Base-by-base conservation (phyloP, 2,888 invertebrate species). In the Drosophila falleni region DNA sequence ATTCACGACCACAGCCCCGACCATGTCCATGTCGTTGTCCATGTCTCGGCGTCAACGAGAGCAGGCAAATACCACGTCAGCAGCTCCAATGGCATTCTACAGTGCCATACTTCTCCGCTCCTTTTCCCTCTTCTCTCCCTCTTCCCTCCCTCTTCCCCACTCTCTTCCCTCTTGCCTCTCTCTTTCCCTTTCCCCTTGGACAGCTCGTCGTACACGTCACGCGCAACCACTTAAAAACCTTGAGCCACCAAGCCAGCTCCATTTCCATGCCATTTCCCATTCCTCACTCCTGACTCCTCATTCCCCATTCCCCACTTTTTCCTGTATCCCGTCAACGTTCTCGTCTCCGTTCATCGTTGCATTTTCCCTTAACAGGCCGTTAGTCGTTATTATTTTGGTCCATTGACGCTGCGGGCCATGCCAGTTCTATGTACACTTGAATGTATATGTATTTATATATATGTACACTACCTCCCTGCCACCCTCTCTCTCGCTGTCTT, bases 301-400 rank as follows among this genome's bases (percentile, higher is more conserved):
- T 62, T 63, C 73, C 29, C 16, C 53, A 19, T 46, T 68, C 74
- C 73, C 70, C n/a, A n/a, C n/a, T n/a, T n/a, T n/a, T n/a, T n/a
- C 69, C 80, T 70, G 63, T 67, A 63, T 62, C 78, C 19, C 46
- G 15, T 42, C 35, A 8, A 29, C 29, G 29, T 29, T 6, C n/a
- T 8, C 46, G 16, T 71, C 26, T 50, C 55, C 71, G 60, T 61
- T 46, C 35, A 79, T 58, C 63, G 71, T 61, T 85, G 87, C 84
- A 82, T 78, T 81, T 86, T 86, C 80, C 84, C 84, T 86, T 84
- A 84, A 84, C 84, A 84, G 84, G 84, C 84, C 84, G 81, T 87
- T 85, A 84, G 85, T 86, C 87, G 87, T 87, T 81, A 90, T 90
- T 90, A 90, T 90, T 91, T 91, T 90, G 91, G 91, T 91, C 91